Evolutionary conservation across 2,113 vertebrate species (phyloP).

Genomic region (Nanger granti): DNA sequence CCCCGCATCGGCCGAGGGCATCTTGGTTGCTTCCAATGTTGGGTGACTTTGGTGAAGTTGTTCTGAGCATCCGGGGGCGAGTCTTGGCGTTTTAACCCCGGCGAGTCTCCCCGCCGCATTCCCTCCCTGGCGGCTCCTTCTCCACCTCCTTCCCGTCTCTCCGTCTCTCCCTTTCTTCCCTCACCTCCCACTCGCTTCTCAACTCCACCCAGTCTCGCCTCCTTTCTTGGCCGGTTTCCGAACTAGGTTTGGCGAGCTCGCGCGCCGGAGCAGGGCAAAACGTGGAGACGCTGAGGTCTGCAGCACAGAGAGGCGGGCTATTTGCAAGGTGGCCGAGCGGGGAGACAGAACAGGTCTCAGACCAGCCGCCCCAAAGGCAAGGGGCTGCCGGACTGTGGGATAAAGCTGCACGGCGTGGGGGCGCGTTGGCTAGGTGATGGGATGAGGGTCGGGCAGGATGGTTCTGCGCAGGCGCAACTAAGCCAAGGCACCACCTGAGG

Average conservation of each 20-base stretch:
- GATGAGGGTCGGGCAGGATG: accelerated
- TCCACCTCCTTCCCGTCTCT: neutral
- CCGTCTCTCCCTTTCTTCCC: neutral
- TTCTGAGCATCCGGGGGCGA: neutral
- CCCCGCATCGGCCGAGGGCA: neutral
- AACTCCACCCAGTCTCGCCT: neutral
- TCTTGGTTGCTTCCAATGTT: accelerated
- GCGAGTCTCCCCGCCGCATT: neutral
- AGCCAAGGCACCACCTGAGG: accelerated
- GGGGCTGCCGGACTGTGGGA: neutral
- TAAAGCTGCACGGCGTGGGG: accelerated
- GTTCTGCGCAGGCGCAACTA: accelerated
- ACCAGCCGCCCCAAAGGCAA: neutral
- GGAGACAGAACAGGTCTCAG: neutral
- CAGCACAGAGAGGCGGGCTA: neutral
- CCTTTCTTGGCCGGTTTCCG: neutral
- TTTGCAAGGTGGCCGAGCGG: neutral
- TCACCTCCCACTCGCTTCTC: neutral
- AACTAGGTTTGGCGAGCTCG: accelerated
- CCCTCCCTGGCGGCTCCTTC: neutral
- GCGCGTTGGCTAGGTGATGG: accelerated
- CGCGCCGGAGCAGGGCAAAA: accelerated
- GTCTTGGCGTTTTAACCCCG: too few species aligned
- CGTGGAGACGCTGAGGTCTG: accelerated
- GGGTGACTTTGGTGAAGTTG: neutral